Percentiles rank a stretch among this genome's conserved stretches.
phyloP scores from a whole-genome alignment of 2,888 invertebrate species.

The Cantharis rufa region DNA sequence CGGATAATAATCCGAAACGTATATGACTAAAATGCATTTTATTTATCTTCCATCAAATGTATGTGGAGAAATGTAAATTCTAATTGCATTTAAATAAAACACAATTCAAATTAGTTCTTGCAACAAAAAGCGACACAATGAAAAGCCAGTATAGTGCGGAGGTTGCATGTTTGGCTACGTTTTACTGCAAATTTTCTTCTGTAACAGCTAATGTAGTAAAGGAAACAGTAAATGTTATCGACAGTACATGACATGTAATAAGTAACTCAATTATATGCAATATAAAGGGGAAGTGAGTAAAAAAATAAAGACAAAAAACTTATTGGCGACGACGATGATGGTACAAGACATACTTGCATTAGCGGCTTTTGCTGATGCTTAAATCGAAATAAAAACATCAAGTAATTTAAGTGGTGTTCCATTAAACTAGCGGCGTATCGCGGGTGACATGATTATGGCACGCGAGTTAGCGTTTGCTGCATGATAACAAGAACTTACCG shows the following conservation, averaged over 20 bases:
- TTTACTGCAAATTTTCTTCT: conserved; percentile 15
- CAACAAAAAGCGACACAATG: conserved; percentile 13
- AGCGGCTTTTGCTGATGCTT: conserved; percentile 45
- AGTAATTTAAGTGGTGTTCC: conserved; percentile 54
- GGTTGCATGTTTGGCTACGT: conserved; percentile 19
- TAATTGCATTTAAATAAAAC: conserved; percentile 28
- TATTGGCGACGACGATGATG: not conserved
- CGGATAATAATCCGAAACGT: not conserved
- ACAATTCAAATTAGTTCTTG: conserved; percentile 23
- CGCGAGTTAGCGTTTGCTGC: conserved; percentile 39
- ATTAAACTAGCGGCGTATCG: conserved; percentile 50
- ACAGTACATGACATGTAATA: conserved; percentile 33
- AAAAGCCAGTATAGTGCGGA: conserved; percentile 17
- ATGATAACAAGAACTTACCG: conserved; percentile 7
- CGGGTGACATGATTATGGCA: conserved; percentile 49
- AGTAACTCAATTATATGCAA: conserved; percentile 40
- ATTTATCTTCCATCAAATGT: conserved; percentile 23
- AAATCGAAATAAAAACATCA: conserved; percentile 53
- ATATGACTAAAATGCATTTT: conserved; percentile 9
- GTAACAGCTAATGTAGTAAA: conserved; percentile 18
- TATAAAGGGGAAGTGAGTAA: conserved; percentile 30
- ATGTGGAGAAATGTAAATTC: conserved; percentile 27
- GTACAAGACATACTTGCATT: conserved; percentile 41
- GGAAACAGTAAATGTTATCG: conserved; percentile 37
- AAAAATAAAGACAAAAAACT: not conserved